These are phyloP conservation scores for Thera britannica DNA, from an alignment of 2,888 invertebrate species.

Conservation along the genomic window DNA sequence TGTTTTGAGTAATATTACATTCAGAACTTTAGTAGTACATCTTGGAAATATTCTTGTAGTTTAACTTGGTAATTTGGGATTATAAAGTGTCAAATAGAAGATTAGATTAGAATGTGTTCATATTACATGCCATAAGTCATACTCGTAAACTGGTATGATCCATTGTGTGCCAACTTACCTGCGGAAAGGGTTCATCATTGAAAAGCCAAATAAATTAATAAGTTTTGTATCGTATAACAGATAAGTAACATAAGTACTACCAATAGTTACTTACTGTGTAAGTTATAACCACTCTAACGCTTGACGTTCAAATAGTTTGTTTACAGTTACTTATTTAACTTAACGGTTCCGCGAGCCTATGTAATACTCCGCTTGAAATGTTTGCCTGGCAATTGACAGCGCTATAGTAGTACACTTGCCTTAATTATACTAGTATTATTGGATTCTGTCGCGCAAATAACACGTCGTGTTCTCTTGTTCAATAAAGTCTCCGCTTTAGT, in stretches of 20 bases:
- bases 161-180: conserved; percentile 9
- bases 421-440: conserved; percentile 28
- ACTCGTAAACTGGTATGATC: conserved; percentile 5
- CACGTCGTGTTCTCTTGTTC: conserved; percentile 28
- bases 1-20: background rate
- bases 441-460: conserved; percentile 34
- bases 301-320: conserved; percentile 42
- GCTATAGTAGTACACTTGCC: conserved; percentile 20
- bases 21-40: too few relatives aligned
- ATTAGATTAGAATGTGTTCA: background rate
- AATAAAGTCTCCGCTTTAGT: conserved; percentile 66
- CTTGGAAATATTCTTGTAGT: background rate
- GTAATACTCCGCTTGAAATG: conserved; percentile 53
- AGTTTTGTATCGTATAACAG: conserved; percentile 8
- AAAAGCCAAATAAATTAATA: background rate
- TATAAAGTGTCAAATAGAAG: background rate
- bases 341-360: conserved; percentile 64
- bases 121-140: conserved; percentile 4
- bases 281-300: conserved; percentile 15
- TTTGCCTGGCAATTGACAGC: conserved; percentile 55
- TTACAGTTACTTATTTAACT: conserved; percentile 72
- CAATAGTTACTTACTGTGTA: conserved; percentile 12
- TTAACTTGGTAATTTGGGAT: background rate
- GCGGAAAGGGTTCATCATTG: conserved; percentile 2
- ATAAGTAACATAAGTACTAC: conserved; percentile 3